Evolutionary conservation across 2,888 invertebrate species (phyloP).

Genomic region (Aphodius sticticus): DNA sequence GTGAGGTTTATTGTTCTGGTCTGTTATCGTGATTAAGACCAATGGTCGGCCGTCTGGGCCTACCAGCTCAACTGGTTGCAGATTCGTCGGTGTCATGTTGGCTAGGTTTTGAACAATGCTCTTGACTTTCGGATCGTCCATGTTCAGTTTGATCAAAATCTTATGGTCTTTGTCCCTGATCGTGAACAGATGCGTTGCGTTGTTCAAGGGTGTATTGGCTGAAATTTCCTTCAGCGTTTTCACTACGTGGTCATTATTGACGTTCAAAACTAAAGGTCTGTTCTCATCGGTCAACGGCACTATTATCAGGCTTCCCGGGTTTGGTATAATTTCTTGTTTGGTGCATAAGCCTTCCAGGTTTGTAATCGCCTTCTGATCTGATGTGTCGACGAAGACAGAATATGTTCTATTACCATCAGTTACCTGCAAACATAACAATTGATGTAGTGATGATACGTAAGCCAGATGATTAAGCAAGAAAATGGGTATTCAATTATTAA

Average conservation of each 20-base stretch:
- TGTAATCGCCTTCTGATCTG: not conserved
- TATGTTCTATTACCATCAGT: not conserved
- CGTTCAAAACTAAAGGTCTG: constrained; percentile 17
- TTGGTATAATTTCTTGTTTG: not conserved
- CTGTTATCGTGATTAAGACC: not conserved
- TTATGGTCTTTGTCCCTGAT: not conserved
- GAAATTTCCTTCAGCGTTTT: not conserved
- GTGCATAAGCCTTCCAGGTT: not conserved
- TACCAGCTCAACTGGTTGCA: not conserved
- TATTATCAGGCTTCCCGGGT: not conserved
- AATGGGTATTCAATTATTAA: too few relatives aligned
- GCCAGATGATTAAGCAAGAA: too few relatives aligned
- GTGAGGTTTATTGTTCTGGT: not conserved
- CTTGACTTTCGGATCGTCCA: constrained; percentile 15
- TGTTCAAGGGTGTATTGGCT: not conserved
- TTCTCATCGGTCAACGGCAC: not conserved
- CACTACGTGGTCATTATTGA: constrained; percentile 11
- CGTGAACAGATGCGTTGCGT: not conserved
- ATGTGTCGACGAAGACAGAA: not conserved
- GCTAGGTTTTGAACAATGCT: not conserved
- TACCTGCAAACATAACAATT: not conserved
- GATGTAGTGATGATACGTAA: not conserved
- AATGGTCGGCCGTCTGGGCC: not conserved
- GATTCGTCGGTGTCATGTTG: not conserved
- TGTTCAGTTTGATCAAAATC: constrained; percentile 11